A percentile compares a stretch with the other conserved stretches of the same genome.
phyloP scores from a whole-genome alignment of 2,888 invertebrate species.

The Oscheius myriophilus region DNA sequence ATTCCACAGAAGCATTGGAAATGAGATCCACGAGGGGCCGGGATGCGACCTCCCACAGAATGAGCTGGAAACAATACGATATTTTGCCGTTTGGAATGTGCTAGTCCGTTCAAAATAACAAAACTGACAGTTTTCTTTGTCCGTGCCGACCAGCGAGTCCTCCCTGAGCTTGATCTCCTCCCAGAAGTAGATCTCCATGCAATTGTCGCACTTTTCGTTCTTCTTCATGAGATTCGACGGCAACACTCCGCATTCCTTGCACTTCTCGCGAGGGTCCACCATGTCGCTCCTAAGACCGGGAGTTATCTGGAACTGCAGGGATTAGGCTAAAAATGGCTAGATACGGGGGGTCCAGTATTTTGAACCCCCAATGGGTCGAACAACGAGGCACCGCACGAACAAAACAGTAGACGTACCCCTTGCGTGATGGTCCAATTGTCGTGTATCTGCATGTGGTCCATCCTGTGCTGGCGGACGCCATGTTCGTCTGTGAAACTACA shows the following conservation, averaged over 20 bases:
- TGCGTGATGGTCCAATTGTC: background rate
- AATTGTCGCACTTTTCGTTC: constrained; percentile 2
- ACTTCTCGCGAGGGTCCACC: background rate
- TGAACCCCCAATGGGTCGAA: background rate
- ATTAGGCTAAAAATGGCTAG: background rate
- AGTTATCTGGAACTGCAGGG: too few species aligned
- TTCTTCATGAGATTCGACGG: background rate
- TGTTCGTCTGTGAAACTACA: background rate
- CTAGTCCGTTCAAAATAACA: background rate
- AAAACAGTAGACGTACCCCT: background rate
- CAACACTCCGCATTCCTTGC: constrained; percentile 1
- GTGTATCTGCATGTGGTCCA: background rate
- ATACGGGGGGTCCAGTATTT: background rate
- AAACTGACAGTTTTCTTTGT: background rate
- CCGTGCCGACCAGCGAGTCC: too few species aligned
- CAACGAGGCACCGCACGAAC: background rate
- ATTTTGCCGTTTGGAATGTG: too few species aligned
- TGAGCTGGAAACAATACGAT: background rate
- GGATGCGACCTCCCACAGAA: background rate
- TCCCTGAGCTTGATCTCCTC: background rate
- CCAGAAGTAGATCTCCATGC: constrained; percentile 1
- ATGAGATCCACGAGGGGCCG: background rate
- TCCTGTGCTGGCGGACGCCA: background rate
- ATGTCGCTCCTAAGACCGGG: background rate
- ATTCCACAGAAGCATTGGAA: constrained; percentile 6